Conservation (phyloP, 2,113 vertebrate species). For the Mormyrus iriodes region DNA sequence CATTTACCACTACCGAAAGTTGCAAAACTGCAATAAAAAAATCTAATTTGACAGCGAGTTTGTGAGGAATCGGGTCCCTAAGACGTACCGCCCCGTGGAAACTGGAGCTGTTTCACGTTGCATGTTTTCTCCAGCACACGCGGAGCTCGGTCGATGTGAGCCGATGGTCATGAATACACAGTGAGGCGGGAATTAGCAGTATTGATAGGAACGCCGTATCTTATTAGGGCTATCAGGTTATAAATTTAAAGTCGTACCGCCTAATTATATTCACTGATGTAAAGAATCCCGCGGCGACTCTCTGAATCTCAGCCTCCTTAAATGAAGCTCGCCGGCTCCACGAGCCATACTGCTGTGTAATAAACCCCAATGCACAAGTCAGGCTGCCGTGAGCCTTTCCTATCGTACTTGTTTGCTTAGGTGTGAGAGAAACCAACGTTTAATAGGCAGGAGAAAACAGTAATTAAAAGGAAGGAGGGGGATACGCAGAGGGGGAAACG, state of each 20-base stretch:
- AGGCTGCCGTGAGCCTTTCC: neutral
- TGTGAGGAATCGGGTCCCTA: neutral
- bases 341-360: neutral
- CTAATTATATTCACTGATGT: conserved; percentile 5
- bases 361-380: neutral
- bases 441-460: neutral
- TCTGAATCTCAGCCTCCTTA: neutral
- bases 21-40: neutral
- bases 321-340: neutral
- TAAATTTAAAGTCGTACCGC: neutral
- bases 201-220: neutral
- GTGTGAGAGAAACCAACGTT: neutral
- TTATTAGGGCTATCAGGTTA: neutral
- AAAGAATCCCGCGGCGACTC: neutral
- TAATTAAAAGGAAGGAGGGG: neutral
- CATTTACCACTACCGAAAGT: neutral
- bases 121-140: neutral
- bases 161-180: neutral
- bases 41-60: neutral
- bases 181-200: neutral
- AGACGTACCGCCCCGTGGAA: neutral
- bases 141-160: neutral
- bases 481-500: neutral
- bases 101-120: neutral
- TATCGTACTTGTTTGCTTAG: neutral